Evolutionary conservation across 2,888 invertebrate genomes (phyloP).

Genomic region (Patella pellucida): DNA sequence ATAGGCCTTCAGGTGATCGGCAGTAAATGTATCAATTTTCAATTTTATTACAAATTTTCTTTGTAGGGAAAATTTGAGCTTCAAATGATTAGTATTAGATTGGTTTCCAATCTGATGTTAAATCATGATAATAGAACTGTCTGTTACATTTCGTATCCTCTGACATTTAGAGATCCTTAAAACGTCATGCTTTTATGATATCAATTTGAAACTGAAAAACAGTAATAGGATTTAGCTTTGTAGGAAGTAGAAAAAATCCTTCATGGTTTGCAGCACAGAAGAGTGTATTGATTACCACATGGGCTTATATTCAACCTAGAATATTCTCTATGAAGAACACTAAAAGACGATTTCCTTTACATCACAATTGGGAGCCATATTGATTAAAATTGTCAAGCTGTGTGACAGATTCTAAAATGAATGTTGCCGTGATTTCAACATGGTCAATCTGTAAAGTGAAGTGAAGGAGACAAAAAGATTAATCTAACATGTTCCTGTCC

Average conservation of each 20-base stretch:
- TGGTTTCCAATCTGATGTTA: no score
- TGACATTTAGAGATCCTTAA: neutral
- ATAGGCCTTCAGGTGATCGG: no score
- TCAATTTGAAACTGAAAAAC: neutral
- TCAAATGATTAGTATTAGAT: no score
- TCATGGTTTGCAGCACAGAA: neutral
- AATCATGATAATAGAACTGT: neutral
- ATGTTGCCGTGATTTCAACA: neutral
- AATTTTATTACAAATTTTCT: no score
- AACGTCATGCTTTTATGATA: conserved; percentile 1
- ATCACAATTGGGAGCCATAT: neutral
- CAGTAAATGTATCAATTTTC: no score
- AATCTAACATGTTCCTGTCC: no score
- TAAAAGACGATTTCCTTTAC: conserved; percentile 5
- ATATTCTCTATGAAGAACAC: neutral
- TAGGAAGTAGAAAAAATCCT: neutral
- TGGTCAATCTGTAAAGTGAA: neutral
- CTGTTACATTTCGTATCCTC: neutral
- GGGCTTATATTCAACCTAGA: neutral
- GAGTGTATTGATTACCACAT: neutral
- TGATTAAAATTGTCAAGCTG: conserved; percentile 10
- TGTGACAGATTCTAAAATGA: conserved; percentile 3
- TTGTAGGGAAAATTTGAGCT: no score
- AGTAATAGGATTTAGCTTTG: neutral
- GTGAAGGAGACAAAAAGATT: neutral